Evolutionary conservation across 2,113 vertebrate genomes (phyloP).

Genomic region (Argyrosomus japonicus): DNA sequence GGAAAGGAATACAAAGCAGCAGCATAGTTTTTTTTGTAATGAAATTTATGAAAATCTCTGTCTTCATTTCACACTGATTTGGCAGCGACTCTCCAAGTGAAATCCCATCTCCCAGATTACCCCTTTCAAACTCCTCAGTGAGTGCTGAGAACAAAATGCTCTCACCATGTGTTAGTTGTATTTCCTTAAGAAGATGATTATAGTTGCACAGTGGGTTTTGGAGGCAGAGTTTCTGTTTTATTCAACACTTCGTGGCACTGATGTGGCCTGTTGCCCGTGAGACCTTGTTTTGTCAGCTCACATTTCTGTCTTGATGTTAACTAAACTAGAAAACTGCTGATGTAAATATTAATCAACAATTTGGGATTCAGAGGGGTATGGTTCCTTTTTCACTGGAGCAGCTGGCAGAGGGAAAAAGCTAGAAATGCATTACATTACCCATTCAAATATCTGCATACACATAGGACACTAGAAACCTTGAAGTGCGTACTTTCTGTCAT

Average conservation of each 20-base stretch:
- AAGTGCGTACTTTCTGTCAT: neutral
- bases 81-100: constrained; percentile 26
- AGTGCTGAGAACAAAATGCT: constrained; percentile 43
- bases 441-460: neutral
- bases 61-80: constrained; percentile 54
- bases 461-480: neutral
- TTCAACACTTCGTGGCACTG: neutral
- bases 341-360: neutral
- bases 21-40: constrained; percentile 13
- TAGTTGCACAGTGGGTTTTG: constrained; percentile 10
- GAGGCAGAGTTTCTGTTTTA: constrained; percentile 2
- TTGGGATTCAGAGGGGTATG: neutral
- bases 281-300: constrained; percentile 17
- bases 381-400: neutral
- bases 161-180: constrained; percentile 22
- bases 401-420: neutral
- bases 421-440: neutral
- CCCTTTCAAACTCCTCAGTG: constrained; percentile 11
- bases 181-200: constrained; percentile 25
- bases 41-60: constrained; percentile 39
- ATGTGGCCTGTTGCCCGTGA: neutral
- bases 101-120: constrained; percentile 36
- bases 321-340: neutral
- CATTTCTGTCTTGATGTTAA: neutral
- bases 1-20: constrained; percentile 21